Base-by-base conservation (phyloP, 1,140 invertebrate genomes). In the Pararge aegeria region DNA sequence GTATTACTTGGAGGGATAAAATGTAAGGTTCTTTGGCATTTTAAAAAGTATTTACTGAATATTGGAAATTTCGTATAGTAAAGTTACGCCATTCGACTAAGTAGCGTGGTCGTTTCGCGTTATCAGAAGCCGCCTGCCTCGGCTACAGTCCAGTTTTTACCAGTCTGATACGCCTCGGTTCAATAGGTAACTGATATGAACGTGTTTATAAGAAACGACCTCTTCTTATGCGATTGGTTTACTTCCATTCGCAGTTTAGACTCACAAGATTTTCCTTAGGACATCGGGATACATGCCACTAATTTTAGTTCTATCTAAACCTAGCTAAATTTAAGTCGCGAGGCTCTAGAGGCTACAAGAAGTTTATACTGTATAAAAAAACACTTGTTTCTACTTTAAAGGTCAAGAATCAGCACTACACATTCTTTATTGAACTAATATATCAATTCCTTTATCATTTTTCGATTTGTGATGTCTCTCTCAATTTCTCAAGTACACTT, bases 141-240 rank as follows among this genome's bases (percentile, higher is more conserved):
- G 83, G 86, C 86, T 77, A 73, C 40, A 62, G 75, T 77, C 83
- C 78, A 75, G 86, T 87, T 85, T 75, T 73, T 78, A 87, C 86
- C 83, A 72, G 86, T 82, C 62, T 55, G 83, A 83, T 87, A 85
- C 76, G 68, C 80, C 73, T 68, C 61, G 72, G 86, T 86, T 89
- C 83, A 89, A 85, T 78, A 83, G 86, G 86, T 87, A 78, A 80
- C 80, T 81, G 83, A 86, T 84, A 86, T 67, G 68, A 64, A 56
- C 51, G 61, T 76, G 78, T 80, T 76, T 72, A 80, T 80, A 64
- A 63, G 68, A 69, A 76, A 63, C 80, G 80, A 87, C 81, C 83
- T 81, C 78, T 1, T 73, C 64, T 63, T 29, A 53, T 56, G 57
- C 61, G 29, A 53, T 58, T 57, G 27, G 42, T 46, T 34, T 27